phyloP scores from a whole-genome alignment of 2,797 vertebrate genomes.

The Scyliorhinus canicula region DNA sequence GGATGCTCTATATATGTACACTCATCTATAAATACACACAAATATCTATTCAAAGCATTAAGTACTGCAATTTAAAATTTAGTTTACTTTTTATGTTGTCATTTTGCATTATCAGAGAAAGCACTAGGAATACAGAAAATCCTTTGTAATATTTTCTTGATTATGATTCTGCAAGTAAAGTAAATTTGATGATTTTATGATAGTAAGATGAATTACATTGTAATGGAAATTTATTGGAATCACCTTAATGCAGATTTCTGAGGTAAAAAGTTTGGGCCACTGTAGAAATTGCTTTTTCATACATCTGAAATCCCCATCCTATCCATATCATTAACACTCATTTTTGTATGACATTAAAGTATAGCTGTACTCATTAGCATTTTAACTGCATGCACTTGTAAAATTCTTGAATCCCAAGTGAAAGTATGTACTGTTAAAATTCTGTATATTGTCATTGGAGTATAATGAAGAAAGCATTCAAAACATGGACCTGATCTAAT shows the following conservation, averaged over 20 bases:
- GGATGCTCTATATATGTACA: not conserved
- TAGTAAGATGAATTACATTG: not conserved
- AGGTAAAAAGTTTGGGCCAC: not conserved
- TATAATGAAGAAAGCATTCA: slow-evolving; percentile 24
- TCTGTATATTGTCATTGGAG: not conserved
- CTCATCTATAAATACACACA: not conserved
- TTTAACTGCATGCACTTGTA: not conserved
- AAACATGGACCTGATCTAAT: slow-evolving; percentile 7
- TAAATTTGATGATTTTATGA: not conserved
- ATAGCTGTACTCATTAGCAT: not conserved
- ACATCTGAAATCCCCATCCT: not conserved
- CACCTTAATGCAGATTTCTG: not conserved
- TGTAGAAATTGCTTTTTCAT: not conserved
- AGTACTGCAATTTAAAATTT: slow-evolving; percentile 16
- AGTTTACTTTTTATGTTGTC: not conserved
- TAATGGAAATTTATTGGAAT: slow-evolving; percentile 10
- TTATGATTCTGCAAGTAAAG: not conserved
- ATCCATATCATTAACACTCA: slow-evolving; percentile 23
- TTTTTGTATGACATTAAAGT: slow-evolving; percentile 19
- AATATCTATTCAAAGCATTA: not conserved
- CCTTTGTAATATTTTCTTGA: not conserved
- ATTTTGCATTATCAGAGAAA: not conserved
- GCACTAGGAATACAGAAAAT: not conserved
- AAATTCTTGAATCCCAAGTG: slow-evolving; percentile 22
- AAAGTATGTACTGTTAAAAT: slow-evolving; percentile 8